Percentiles rank a stretch among this genome's conserved stretches.
phyloP scores from a whole-genome alignment of 2,113 vertebrate species.

The Casuarius casuarius region DNA sequence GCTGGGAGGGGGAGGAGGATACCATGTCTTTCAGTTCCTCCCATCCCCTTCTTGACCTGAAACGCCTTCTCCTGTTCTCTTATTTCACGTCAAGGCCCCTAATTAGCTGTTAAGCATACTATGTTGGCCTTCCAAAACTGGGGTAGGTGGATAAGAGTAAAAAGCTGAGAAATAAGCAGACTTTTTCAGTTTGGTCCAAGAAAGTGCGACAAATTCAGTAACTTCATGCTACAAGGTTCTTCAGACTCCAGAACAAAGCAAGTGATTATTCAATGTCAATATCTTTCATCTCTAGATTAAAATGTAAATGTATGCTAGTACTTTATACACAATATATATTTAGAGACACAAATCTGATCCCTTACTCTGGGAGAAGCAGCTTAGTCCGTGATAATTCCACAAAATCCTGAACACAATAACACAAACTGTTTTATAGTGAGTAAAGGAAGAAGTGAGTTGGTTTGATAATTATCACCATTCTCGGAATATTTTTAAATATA shows the following conservation, averaged over 20 bases:
- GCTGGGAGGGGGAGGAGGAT: background rate
- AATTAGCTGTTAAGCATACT: background rate
- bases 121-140: background rate
- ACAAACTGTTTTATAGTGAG: background rate
- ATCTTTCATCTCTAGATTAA: background rate
- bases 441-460: background rate
- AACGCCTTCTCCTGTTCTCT: background rate
- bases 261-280: background rate
- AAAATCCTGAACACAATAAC: too few relatives aligned
- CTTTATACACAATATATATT: background rate
- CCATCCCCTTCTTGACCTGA: background rate
- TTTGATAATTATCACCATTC: background rate
- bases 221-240: background rate
- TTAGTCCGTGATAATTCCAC: background rate
- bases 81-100: background rate
- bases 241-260: background rate
- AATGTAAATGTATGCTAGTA: background rate
- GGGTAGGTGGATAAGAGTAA: background rate
- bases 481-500: background rate
- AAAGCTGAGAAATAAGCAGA: background rate
- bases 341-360: background rate
- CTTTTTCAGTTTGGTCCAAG: background rate
- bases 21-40: background rate
- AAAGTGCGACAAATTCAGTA: background rate
- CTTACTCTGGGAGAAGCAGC: background rate